Evolutionary conservation across 2,888 invertebrate genomes (phyloP).

Genomic region (Aethes cnicana): DNA sequence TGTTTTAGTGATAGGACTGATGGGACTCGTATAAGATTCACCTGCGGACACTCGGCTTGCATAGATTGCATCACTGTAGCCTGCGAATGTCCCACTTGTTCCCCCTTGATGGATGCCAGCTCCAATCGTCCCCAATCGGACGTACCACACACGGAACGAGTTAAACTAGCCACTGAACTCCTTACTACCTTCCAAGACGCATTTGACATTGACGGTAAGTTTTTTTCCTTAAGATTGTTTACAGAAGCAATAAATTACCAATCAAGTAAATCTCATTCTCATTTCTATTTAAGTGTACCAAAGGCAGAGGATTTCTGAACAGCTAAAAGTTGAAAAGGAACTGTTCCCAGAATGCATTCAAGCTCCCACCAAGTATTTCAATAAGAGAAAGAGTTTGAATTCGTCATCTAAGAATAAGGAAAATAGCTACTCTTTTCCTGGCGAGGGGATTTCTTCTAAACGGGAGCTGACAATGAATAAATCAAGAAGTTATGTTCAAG

Average conservation of each 20-base stretch:
- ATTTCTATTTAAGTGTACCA: conserved; percentile 54
- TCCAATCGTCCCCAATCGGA: conserved; percentile 41
- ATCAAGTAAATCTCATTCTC: background rate
- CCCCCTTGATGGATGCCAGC: conserved; percentile 40
- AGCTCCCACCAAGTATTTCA: conserved; percentile 64
- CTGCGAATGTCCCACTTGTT: conserved; percentile 53
- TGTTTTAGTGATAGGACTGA: conserved; percentile 54
- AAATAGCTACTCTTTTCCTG: conserved; percentile 57
- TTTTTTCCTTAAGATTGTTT: background rate
- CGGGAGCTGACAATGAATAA: conserved; percentile 54
- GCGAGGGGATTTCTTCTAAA: conserved; percentile 48
- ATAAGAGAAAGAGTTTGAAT: conserved; percentile 61
- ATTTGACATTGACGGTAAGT: conserved; percentile 61
- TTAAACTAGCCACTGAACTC: conserved; percentile 49
- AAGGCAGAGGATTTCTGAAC: conserved; percentile 57
- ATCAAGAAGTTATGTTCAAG: conserved; percentile 53
- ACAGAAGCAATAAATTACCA: background rate
- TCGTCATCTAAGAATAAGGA: conserved; percentile 45
- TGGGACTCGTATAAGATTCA: conserved; percentile 51
- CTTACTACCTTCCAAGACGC: conserved; percentile 53
- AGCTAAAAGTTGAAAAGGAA: conserved; percentile 63
- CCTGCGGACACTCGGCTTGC: conserved; percentile 66
- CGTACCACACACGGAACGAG: conserved; percentile 45
- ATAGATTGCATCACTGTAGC: conserved; percentile 49
- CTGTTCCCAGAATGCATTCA: conserved; percentile 73